These are phyloP conservation scores for Pangasianodon hypophthalmus DNA, from an alignment of 2,113 vertebrate species.

Conservation along the genomic window DNA sequence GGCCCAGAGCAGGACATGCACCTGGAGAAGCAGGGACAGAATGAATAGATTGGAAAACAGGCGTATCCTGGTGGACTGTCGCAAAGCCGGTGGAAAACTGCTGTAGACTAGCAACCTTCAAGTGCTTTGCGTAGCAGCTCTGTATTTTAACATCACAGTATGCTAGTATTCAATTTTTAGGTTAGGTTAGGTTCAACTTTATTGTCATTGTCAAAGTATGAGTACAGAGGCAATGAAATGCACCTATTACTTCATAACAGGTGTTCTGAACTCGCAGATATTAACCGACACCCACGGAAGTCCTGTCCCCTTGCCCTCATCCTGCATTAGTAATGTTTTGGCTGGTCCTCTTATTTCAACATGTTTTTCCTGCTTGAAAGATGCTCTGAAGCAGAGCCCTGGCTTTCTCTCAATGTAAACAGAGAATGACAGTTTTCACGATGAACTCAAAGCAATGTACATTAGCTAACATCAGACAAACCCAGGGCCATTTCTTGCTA, in stretches of 20 bases:
- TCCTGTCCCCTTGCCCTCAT: background rate
- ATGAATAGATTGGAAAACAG: background rate
- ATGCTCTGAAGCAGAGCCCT: background rate
- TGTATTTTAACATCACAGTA: background rate
- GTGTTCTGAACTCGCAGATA: background rate
- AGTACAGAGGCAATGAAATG: too few species aligned
- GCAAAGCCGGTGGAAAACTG: background rate
- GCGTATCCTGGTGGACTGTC: background rate
- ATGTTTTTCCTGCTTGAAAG: background rate
- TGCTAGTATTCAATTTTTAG: background rate
- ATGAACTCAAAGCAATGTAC: too few species aligned
- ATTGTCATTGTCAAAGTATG: too few species aligned
- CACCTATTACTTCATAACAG: background rate
- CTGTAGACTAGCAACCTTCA: background rate
- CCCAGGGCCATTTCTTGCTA: background rate
- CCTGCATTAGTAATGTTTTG: background rate
- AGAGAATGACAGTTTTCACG: too few species aligned
- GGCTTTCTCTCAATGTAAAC: background rate
- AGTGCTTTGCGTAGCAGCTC: background rate
- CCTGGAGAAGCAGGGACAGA: background rate
- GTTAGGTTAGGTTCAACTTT: too few species aligned
- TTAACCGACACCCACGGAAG: background rate
- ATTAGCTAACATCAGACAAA: background rate
- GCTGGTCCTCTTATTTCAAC: background rate
- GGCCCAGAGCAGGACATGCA: background rate